Evolutionary conservation across 2,888 invertebrate genomes (phyloP), one percentile per base, ranked within the genome.

Genomic region (Heliconius aoede): DNA sequence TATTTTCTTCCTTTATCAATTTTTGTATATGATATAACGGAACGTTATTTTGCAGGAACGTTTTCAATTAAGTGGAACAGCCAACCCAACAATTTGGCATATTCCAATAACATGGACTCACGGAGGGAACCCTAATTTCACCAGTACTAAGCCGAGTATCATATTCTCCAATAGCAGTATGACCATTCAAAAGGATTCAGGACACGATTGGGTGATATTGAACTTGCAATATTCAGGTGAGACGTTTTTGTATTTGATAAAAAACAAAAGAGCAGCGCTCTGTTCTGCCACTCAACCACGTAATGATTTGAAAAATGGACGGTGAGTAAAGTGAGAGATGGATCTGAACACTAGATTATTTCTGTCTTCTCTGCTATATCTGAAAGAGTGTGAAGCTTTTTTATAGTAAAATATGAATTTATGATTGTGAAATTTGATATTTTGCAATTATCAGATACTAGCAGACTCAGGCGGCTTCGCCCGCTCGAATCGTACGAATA

Each of bases 181-280:
- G 4, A 82, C 80, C 2, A 79, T 91, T 1, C 76, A 82, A 15
- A 87, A 80, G 32, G 80, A 78, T 0, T 55, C 88, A 75, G 92
- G 91, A 73, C 85, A 90, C 58, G 88, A 94, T 76, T 96, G 96
- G 95, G 91, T 96, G 21, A 89, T 96, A 71, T 90, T 96, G 68
- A 96, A 96, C 84, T 83, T 89, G 69, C 88, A 86, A 73, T 92
- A 92, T 74, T 92, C 94, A 78, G 93, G 94, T 93, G 84, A 77
- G 81, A 80, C 69, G 21, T 40, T 73, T 67, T 30, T 60, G 3
- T 55, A n/a, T 46, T 7, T 46, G 21, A 46, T 46, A 21, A 46
- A 46, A 46, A 46, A 46, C 8, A 46, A 7, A 46, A 21, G 21
- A 18, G 46, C 18, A 18, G 46, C 21, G 46, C 46, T 46, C 7